These are phyloP conservation scores for Asbolus verrucosus DNA, from an alignment of 1,140 invertebrate species.

Conservation along the genomic window DNA sequence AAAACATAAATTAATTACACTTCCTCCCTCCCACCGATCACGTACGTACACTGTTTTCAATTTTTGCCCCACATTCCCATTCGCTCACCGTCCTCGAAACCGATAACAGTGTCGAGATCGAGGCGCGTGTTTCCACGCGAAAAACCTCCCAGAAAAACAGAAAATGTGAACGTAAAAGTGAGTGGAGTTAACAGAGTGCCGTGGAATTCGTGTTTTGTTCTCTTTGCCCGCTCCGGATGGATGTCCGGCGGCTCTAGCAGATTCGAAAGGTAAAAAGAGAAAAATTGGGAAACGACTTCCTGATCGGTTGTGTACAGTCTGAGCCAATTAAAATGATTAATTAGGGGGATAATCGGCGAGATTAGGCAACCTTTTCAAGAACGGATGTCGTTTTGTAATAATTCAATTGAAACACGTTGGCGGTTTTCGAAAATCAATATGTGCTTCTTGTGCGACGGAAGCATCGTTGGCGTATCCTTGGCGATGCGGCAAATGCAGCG, in stretches of 20 bases:
- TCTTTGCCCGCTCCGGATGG: not conserved
- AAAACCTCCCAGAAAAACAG: constrained; percentile 1
- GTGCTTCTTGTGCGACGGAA: not conserved
- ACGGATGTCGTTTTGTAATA: not conserved
- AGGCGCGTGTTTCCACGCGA: not conserved
- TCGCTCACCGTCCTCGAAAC: constrained; percentile 31
- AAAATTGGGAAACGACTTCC: no score
- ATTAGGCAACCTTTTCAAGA: not conserved
- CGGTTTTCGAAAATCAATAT: constrained; percentile 2
- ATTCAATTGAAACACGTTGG: not conserved
- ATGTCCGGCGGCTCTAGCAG: not conserved
- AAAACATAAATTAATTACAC: constrained; percentile 11
- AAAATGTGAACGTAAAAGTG: constrained; percentile 31
- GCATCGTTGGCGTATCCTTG: constrained; percentile 1
- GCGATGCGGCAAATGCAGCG: no score
- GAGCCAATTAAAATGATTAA: no score
- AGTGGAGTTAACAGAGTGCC: not conserved
- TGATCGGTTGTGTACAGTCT: no score
- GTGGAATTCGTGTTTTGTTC: not conserved
- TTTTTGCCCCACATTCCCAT: constrained; percentile 37
- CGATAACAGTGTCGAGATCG: not conserved
- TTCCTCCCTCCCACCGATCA: not conserved
- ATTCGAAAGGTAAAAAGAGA: not conserved
- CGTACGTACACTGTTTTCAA: constrained; percentile 22
- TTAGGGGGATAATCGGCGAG: not conserved